Percentiles rank a stretch among this genome's conserved stretches.
phyloP scores from a whole-genome alignment of 53 echinoderm and acorn worm species.

The Patiria pectinifera region DNA sequence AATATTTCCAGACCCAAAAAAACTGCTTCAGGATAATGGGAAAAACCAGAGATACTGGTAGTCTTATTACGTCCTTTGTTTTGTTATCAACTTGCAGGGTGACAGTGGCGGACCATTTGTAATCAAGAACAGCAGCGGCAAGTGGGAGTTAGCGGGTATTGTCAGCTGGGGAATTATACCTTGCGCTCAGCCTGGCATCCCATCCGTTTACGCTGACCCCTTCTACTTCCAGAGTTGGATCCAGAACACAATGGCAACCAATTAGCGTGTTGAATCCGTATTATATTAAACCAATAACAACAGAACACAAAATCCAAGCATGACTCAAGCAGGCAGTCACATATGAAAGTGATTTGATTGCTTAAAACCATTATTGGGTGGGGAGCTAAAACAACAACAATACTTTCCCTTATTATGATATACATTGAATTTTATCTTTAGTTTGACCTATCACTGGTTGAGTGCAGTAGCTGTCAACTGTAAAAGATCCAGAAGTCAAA shows the following conservation, averaged over 20 bases:
- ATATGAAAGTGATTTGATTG: too few relatives aligned
- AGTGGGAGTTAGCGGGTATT: slow-evolving; percentile 80
- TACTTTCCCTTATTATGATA: too few relatives aligned
- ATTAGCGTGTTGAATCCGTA: not conserved
- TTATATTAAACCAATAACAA: not conserved
- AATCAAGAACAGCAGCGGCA: slow-evolving; percentile 53
- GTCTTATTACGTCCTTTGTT: not conserved
- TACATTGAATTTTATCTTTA: too few relatives aligned
- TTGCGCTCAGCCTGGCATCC: slow-evolving; percentile 77
- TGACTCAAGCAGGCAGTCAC: too few relatives aligned
- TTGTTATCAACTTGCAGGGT: slow-evolving; percentile 61
- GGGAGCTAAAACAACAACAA: too few relatives aligned
- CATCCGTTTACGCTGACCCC: slow-evolving; percentile 74
- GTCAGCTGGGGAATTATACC: slow-evolving; percentile 82
- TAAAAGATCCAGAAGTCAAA: too few relatives aligned
- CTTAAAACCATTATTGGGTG: too few relatives aligned
- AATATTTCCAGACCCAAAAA: too few relatives aligned
- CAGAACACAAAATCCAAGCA: not conserved
- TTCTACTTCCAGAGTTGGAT: slow-evolving; percentile 71
- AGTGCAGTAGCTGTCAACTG: too few relatives aligned
- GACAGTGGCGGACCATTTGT: slow-evolving; percentile 90
- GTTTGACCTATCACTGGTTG: too few relatives aligned
- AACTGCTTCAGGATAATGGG: too few relatives aligned
- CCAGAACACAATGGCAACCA: slow-evolving; percentile 40
- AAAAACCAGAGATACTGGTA: not conserved